Evolutionary conservation across 92 coral and sea anemone species (phyloP), one percentile per base, ranked within the genome.

Genomic region (Micromussa lordhowensis): DNA sequence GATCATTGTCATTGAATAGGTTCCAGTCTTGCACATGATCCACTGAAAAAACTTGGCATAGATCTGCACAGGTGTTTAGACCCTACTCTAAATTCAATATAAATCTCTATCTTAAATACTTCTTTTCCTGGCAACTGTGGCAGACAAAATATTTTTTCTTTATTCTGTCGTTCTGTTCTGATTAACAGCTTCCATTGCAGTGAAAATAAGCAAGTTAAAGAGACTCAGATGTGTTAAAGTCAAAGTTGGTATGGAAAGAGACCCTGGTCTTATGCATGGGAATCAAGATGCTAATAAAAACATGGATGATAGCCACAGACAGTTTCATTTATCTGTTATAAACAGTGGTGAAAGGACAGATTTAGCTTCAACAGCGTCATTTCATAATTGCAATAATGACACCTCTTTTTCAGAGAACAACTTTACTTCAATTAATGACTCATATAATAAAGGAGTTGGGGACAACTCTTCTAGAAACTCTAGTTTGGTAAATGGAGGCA

Each of bases 101-200:
- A 44, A 44, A 44, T 44, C 51, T 44, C 8, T 36, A 36, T 36
- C 38, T 36, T 5, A 36, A 36, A 5, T 44, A 44, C 51, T 44
- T n/a, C n/a, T n/a, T n/a, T 44, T 44, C 51, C 51, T 44, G 51
- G 51, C 51, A 44, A 8, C 51, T 44, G 51, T 44, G 51, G 51
- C 10, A 1, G 12, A 44, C 9, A 44, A 44, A 44, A 44, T 44
- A 44, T 44, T 44, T 44, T 44, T 44, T 44, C 51, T 48, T 28
- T 77, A 5, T 21, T 77, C n/a, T 26, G 64, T 80, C 21, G 2
- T 59, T 40, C 31, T 48, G n/a, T 63, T 77, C 2, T 86, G 81
- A n/a, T 58, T 59, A 63, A 77, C 86, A 95, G 98, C 95, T 55
- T 94, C 98, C 15, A 87, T 91, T 55, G 98, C 95, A 38, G 93